Evolutionary conservation across 2,113 vertebrate species (phyloP).

Genomic region (Urocynchramus pylzowi): DNA sequence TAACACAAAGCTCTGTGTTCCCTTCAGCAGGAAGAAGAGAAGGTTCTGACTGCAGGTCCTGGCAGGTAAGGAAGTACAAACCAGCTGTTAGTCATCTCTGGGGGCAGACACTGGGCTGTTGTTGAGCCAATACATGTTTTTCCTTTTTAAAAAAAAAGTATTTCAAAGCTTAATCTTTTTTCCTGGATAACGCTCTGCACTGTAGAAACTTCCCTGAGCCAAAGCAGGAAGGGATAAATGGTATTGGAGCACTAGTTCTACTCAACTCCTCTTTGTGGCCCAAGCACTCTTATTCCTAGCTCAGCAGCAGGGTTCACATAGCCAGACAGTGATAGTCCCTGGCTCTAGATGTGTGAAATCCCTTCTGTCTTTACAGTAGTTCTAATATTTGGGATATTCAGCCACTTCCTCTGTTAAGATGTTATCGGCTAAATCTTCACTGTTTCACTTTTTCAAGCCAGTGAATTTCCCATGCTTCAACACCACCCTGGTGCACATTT

Average conservation of each 20-base stretch:
- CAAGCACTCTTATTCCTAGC: not conserved
- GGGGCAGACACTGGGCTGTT: not conserved
- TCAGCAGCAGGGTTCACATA: not conserved
- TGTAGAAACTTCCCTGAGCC: not conserved
- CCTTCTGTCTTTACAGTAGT: not conserved
- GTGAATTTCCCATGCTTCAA: not conserved
- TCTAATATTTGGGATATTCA: not conserved
- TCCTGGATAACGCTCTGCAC: not conserved
- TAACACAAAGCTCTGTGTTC: not conserved
- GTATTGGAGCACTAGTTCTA: not conserved
- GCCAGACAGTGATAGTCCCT: not conserved
- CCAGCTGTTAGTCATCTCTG: not conserved
- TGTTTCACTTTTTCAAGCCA: not conserved
- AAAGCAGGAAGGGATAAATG: not conserved
- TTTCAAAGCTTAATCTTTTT: not conserved
- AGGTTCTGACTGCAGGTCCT: not conserved
- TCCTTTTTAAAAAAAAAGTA: not conserved
- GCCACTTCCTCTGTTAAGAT: not conserved
- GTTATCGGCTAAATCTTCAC: not conserved
- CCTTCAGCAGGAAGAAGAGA: not conserved
- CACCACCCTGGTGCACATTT: accelerated
- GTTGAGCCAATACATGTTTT: not conserved
- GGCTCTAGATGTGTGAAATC: not conserved
- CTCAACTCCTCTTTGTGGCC: not conserved
- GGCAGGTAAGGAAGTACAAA: not conserved